Base-by-base conservation (phyloP, 2,888 invertebrate genomes). In the Silvanus unidentatus region DNA sequence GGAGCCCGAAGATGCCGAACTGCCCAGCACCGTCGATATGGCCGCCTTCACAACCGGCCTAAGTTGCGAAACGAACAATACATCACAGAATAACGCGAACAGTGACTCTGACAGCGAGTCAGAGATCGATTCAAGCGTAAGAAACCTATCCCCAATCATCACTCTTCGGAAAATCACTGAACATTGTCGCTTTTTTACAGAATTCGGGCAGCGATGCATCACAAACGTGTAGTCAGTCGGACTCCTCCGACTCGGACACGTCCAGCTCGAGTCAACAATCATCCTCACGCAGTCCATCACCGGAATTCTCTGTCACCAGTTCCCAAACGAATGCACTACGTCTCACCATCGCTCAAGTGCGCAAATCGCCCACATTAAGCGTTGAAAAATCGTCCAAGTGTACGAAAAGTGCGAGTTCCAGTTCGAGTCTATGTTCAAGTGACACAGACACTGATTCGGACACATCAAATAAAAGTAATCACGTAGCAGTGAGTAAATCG, bases 21-120 rank as follows among this genome's bases (percentile, higher is more conserved):
- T 81, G 57, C 81, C 80, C 10, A 81, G 81, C 16, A 82, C 82
- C 16, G 81, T 82, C 48, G 82, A 82, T 58, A 81, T 82, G 71
- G 78, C 79, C 58, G 81, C 81, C 46, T 78, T 81, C 62, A 81
- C 79, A 65, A 76, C 75, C 50, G 74, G 73, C 44, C 53, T 69
- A 35, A 66, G 52, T 50, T 64, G 66, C 37, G 62, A 65, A 10
- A 50, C 60, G 10, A 59, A 56, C 40, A 62, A 54, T 43, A 49
- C 60, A 16, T 30, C 45, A 44, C 52, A 56, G 39, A 52, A 55
- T 48, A 55, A 64, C 47, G 59, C 56, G 13, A 59, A 63, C 27
- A 61, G 59, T 45, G 79, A 77, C 62, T 75, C 78, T 28, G 80
- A 79, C 59, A 77, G 78, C 45, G 80, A 81, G 59, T 77, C 77